phyloP scores from a whole-genome alignment of 2,797 vertebrate genomes.

The Tarsius wallacei region DNA sequence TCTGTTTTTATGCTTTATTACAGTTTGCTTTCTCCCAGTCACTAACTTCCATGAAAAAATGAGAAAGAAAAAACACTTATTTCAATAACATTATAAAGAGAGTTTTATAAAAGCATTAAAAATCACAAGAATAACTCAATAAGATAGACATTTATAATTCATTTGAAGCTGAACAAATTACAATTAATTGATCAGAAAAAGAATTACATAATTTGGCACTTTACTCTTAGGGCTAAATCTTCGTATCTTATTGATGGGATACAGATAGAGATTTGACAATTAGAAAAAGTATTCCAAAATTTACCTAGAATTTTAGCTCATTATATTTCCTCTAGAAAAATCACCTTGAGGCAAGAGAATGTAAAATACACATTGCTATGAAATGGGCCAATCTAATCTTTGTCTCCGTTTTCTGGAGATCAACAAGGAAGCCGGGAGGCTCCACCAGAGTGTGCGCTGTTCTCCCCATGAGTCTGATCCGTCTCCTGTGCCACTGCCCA shows the following conservation, averaged over 20 bases:
- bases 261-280: background rate
- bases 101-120: background rate
- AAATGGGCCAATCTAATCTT: background rate
- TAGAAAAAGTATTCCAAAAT: slow-evolving; percentile 16
- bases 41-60: slow-evolving; percentile 7
- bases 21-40: slow-evolving; percentile 38
- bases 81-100: background rate
- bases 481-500: background rate
- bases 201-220: slow-evolving; percentile 27
- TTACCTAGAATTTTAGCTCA: background rate
- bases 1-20: background rate
- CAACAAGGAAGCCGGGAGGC: accelerated
- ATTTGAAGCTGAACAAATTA: slow-evolving; percentile 22
- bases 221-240: slow-evolving; percentile 22
- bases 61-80: background rate
- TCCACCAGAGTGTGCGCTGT: background rate
- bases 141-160: slow-evolving; percentile 43
- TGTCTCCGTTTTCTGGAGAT: background rate
- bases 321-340: slow-evolving; percentile 34
- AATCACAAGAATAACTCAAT: background rate
- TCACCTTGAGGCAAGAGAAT: background rate
- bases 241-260: slow-evolving; percentile 10
- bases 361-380: background rate
- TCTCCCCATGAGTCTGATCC: background rate
- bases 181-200: slow-evolving; percentile 21